Conservation (phyloP, 2,113 vertebrate genomes). For the Periophthalmus modestus region DNA sequence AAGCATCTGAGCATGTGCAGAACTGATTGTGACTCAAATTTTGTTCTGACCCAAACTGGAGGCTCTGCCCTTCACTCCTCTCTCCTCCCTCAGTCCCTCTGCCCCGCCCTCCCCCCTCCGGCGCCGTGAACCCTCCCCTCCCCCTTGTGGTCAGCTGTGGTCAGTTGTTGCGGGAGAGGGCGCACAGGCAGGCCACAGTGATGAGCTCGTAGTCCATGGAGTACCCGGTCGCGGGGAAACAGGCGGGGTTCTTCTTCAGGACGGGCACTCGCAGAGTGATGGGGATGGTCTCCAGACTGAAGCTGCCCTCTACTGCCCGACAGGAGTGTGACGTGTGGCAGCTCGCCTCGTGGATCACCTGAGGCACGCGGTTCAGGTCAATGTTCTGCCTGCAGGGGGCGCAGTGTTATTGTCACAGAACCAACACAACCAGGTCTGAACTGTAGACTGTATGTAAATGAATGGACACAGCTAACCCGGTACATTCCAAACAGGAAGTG, state of each 20-base stretch:
- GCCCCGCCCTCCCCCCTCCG: neutral
- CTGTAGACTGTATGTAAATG: too few species aligned
- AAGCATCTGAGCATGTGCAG: too few species aligned
- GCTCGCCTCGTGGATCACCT: constrained; percentile 75
- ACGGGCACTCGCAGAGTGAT: constrained; percentile 76
- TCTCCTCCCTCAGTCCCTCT: too few species aligned
- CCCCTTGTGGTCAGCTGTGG: neutral
- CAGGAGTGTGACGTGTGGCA: constrained; percentile 75
- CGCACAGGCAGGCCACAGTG: constrained; percentile 79
- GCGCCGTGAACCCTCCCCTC: too few species aligned
- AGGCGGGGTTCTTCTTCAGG: constrained; percentile 70
- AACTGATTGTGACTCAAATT: too few species aligned
- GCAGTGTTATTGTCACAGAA: neutral
- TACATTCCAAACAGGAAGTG: too few species aligned
- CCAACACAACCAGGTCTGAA: too few species aligned
- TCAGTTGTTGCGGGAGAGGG: constrained; percentile 65
- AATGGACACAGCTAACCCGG: too few species aligned
- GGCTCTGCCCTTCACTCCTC: too few species aligned
- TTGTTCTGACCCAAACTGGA: too few species aligned
- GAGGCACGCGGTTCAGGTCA: constrained; percentile 74
- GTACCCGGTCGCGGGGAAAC: constrained; percentile 62
- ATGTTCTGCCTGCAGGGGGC: constrained; percentile 66
- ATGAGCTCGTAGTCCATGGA: constrained; percentile 76
- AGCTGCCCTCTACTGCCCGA: constrained; percentile 47
- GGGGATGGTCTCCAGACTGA: constrained; percentile 74